These are phyloP conservation scores for Rosalia funebris DNA, from an alignment of 2,888 invertebrate genomes.

Conservation along the genomic window DNA sequence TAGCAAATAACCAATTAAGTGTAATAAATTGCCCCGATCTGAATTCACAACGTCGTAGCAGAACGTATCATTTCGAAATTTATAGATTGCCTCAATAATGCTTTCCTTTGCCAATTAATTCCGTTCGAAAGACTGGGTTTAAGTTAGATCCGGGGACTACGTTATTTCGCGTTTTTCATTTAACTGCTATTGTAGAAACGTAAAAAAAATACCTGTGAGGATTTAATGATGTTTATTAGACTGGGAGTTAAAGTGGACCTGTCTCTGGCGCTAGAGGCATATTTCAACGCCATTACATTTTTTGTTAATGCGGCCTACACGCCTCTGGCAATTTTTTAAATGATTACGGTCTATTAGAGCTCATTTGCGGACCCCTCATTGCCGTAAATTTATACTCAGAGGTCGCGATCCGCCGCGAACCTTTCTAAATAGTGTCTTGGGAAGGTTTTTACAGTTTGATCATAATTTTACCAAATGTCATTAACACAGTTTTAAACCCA, in stretches of 20 bases:
- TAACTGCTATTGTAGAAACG: too few species aligned
- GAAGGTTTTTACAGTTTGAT: too few species aligned
- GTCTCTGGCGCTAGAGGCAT: too few species aligned
- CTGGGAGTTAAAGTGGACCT: too few species aligned
- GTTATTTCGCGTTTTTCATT: too few species aligned
- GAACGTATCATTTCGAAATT: slow-evolving; percentile 15
- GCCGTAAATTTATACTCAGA: not conserved
- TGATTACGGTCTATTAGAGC: not conserved
- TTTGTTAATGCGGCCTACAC: not conserved
- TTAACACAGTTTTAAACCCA: too few species aligned
- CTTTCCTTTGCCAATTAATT: slow-evolving; percentile 10
- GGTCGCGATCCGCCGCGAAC: not conserved
- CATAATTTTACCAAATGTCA: too few species aligned
- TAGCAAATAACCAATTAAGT: slow-evolving; percentile 26
- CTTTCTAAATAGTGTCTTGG: too few species aligned
- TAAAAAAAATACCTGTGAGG: too few species aligned
- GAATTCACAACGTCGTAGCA: slow-evolving; percentile 6
- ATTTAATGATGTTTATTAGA: too few species aligned
- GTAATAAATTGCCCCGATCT: slow-evolving; percentile 21
- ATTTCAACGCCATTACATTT: too few species aligned
- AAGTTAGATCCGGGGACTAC: too few species aligned
- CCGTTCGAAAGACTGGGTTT: not conserved
- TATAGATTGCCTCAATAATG: slow-evolving; percentile 17
- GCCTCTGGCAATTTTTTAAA: not conserved
- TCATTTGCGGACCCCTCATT: not conserved